These are phyloP conservation scores for Macaria liturata DNA, from an alignment of 2,888 invertebrate genomes.

Conservation along the genomic window DNA sequence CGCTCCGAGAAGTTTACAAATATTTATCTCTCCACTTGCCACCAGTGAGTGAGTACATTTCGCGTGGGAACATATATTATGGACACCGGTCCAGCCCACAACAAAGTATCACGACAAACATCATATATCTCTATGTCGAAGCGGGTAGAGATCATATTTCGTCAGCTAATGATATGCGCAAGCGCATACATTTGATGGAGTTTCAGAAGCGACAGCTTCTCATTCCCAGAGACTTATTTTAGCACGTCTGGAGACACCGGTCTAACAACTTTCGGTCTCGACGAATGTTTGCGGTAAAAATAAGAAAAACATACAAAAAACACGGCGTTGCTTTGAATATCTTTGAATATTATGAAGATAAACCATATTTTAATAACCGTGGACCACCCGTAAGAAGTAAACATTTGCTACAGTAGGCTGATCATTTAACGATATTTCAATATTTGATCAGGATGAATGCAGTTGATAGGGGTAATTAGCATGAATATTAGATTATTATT, in stretches of 20 bases:
- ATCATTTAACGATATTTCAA: conserved; percentile 29
- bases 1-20: conserved; percentile 62
- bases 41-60: conserved; percentile 61
- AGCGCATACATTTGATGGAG: conserved; percentile 22
- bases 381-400: conserved; percentile 49
- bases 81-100: conserved; percentile 20
- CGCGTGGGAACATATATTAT: conserved; percentile 67
- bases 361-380: conserved; percentile 35
- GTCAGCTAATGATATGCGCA: conserved; percentile 19
- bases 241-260: conserved; percentile 54
- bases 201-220: conserved; percentile 40
- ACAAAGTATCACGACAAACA: conserved; percentile 36
- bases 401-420: conserved; percentile 31
- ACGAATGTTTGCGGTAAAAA: conserved; percentile 28
- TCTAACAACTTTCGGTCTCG: conserved; percentile 54
- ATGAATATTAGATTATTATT: conserved; percentile 38
- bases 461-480: conserved; percentile 43
- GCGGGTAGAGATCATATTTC: conserved; percentile 28
- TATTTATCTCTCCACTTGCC: conserved; percentile 77
- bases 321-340: conserved; percentile 21
- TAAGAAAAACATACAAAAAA: conserved; percentile 28
- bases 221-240: conserved; percentile 63
- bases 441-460: conserved; percentile 44
- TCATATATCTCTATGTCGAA: conserved; percentile 28
- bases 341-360: conserved; percentile 27